Percentiles rank a stretch among this genome's conserved stretches.
phyloP scores from a whole-genome alignment of 2,797 vertebrate species.

The Varecia variegata region DNA sequence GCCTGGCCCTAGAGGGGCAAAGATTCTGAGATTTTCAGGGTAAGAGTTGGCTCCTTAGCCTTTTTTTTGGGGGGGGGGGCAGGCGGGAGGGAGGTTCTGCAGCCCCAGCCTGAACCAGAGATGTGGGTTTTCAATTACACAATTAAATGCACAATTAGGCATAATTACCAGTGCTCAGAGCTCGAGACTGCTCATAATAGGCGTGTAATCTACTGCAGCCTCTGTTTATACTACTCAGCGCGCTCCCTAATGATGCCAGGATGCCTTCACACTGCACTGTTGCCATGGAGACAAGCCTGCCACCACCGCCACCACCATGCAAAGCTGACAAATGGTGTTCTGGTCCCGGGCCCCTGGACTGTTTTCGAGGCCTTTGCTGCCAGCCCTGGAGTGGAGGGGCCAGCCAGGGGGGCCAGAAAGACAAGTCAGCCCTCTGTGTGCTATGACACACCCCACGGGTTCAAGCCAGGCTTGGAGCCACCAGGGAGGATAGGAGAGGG shows the following conservation, averaged over 20 bases:
- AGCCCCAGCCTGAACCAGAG: slow-evolving; percentile 76
- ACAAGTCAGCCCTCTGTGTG: not conserved
- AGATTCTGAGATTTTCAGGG: not conserved
- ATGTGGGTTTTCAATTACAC: slow-evolving; percentile 87
- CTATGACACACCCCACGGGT: not conserved
- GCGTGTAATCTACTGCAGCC: slow-evolving; percentile 86
- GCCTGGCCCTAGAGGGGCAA: not conserved
- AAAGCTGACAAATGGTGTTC: slow-evolving; percentile 72
- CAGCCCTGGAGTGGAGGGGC: not conserved
- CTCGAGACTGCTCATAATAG: slow-evolving; percentile 84
- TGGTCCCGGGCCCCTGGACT: slow-evolving; percentile 53
- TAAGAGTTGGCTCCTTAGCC: not conserved
- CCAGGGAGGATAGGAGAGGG: not conserved
- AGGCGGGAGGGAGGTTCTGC: slow-evolving; percentile 53
- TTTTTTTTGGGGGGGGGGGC: not conserved
- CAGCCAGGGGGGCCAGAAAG: not conserved
- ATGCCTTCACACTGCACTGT: slow-evolving; percentile 85
- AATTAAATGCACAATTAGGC: slow-evolving; percentile 89
- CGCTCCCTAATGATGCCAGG: slow-evolving; percentile 83
- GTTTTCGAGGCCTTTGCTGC: slow-evolving; percentile 12
- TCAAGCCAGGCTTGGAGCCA: not conserved
- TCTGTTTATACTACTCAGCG: slow-evolving; percentile 84
- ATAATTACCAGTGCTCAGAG: slow-evolving; percentile 86
- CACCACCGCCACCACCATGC: slow-evolving; percentile 63
- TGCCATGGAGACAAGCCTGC: slow-evolving; percentile 82